Conservation (phyloP, 2,797 vertebrate species). For the Esox masquinongy region DNA sequence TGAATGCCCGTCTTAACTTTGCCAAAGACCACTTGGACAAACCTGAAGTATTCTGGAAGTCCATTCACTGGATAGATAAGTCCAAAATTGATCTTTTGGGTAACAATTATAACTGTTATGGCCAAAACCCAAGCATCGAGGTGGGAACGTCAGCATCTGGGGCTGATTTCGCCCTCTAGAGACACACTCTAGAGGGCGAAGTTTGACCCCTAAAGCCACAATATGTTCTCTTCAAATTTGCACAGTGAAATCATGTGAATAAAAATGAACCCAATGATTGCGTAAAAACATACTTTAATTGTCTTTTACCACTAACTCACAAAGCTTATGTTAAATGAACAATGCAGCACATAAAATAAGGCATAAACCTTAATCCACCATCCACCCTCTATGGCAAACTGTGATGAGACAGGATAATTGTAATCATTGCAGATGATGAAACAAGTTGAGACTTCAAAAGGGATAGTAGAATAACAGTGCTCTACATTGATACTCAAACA, state of each 20-base stretch:
- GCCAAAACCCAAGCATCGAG: too few species aligned
- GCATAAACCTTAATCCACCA: background rate
- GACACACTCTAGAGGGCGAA: too few species aligned
- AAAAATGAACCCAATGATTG: background rate
- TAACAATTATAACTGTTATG: too few species aligned
- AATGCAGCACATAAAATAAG: background rate
- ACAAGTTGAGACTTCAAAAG: background rate
- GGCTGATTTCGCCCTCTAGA: too few species aligned
- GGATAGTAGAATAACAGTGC: background rate
- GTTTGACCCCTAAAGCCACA: too few species aligned
- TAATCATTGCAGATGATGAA: background rate
- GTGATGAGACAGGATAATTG: background rate
- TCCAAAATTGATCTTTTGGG: too few species aligned
- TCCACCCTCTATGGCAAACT: background rate
- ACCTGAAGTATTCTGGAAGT: too few species aligned
- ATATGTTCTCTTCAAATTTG: background rate
- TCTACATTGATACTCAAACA: background rate
- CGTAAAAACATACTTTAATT: slow-evolving; percentile 8
- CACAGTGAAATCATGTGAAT: background rate
- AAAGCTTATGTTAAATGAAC: background rate
- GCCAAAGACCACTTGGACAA: too few species aligned
- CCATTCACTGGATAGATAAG: too few species aligned
- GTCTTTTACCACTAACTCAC: background rate
- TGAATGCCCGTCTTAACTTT: too few species aligned
- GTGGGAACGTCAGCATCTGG: too few species aligned